Percentiles rank a stretch among this genome's conserved stretches.
phyloP scores from a whole-genome alignment of 64 coral and sea anemone genomes.

The Catalaphyllia jardinei region DNA sequence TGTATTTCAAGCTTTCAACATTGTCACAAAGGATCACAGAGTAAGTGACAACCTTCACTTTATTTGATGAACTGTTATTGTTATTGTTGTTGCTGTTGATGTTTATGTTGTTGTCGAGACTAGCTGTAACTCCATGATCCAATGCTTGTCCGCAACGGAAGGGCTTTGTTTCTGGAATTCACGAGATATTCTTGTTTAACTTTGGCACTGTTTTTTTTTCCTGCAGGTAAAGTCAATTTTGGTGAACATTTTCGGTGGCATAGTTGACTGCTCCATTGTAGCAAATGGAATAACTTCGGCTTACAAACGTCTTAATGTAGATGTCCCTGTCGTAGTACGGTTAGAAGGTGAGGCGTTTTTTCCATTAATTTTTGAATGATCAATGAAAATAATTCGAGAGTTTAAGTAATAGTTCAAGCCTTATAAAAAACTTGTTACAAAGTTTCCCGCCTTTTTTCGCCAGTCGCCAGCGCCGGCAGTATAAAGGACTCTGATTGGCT shows the following conservation, averaged over 20 bases:
- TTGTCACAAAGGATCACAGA: constrained; percentile 76
- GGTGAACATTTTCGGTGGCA: constrained; percentile 98
- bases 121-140: no score
- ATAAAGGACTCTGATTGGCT: neutral
- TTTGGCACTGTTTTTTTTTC: neutral
- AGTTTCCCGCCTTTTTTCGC: neutral
- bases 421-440: neutral
- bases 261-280: constrained; percentile 89
- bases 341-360: constrained; percentile 71
- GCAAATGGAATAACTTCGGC: constrained; percentile 89
- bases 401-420: neutral
- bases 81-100: no score
- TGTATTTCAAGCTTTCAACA: constrained; percentile 93
- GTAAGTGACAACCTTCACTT: neutral
- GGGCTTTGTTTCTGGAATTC: neutral
- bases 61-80: neutral
- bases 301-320: constrained; percentile 82
- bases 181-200: neutral
- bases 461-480: neutral
- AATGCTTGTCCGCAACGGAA: no score
- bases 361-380: neutral
- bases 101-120: no score
- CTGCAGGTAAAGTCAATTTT: constrained; percentile 89
- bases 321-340: constrained; percentile 81
- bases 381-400: neutral